A percentile compares a stretch with the other conserved stretches of the same genome.
Conservation (phyloP, 2,888 invertebrate species). For the Aleiodes testaceus region DNA sequence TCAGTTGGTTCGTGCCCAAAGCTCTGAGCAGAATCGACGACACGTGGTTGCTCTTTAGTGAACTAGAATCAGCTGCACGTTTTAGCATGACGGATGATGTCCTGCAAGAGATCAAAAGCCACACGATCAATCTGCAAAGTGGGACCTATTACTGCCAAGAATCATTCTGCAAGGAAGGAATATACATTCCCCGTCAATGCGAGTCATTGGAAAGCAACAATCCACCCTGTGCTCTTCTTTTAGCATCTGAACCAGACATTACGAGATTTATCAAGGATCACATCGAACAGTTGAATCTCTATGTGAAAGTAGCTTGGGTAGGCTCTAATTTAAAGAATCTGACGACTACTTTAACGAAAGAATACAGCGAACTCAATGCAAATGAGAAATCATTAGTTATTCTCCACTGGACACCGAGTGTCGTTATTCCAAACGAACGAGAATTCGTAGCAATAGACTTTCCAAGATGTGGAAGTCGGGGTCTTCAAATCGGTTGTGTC, state of each 20-base stretch:
- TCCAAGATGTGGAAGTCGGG: constrained; percentile 75
- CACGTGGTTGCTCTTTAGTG: constrained; percentile 76
- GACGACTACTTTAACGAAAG: constrained; percentile 68
- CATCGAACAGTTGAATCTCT: constrained; percentile 77
- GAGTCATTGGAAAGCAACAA: constrained; percentile 48
- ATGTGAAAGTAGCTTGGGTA: constrained; percentile 82
- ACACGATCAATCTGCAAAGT: constrained; percentile 61
- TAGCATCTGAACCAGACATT: constrained; percentile 74
- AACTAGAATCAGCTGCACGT: constrained; percentile 71
- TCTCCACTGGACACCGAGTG: constrained; percentile 81
- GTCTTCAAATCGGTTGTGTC: constrained; percentile 75
- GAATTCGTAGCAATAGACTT: constrained; percentile 77
- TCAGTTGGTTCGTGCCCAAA: constrained; percentile 80
- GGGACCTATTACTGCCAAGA: constrained; percentile 73
- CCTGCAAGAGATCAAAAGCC: constrained; percentile 62
- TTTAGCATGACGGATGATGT: constrained; percentile 73
- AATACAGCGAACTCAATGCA: constrained; percentile 55
- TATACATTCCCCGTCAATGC: constrained; percentile 78
- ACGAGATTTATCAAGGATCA: constrained; percentile 77
- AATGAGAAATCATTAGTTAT: constrained; percentile 75
- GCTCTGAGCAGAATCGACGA: constrained; percentile 70
- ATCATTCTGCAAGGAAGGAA: constrained; percentile 74
- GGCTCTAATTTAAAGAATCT: constrained; percentile 76
- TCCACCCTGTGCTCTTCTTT: constrained; percentile 68
- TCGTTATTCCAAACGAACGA: constrained; percentile 74